Base-by-base conservation (phyloP, 2,888 invertebrate species). In the Apodemia mormo region DNA sequence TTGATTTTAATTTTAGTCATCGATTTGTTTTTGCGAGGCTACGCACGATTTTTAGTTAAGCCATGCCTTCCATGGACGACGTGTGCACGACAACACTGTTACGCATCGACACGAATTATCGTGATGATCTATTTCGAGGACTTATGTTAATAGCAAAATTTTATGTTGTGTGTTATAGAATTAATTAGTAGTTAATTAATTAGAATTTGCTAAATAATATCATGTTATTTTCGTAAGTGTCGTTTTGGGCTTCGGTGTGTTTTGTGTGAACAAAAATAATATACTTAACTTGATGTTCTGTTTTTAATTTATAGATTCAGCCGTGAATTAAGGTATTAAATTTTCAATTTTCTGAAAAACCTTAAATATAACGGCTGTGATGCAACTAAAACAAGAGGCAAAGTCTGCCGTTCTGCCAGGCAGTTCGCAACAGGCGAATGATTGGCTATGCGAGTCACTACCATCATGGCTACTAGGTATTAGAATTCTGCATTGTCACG, bases 61-160 rank as follows among this genome's bases (percentile, higher is more conserved):
- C 33, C 61, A 33, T 61, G 33, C 61, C 58, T 29, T 29, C 10
- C 30, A 33, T 61, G 33, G 9, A 33, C 33, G 33, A 37, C 30
- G 61, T 33, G 37, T 14, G 30, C 30, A 61, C 61, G 33, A 33
- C 33, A 61, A 30, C 1, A 61, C 12, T 43, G 29, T 70, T 65
- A 68, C 67, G 70, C 61, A 73, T 69, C 72, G 65, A 67, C 76
- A 76, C 76, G 76, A 76, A 73, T 75, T 77, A 76, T 76, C 76
- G 76, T 76, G 76, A 76, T 70, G 71, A 68, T 70, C 71, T 73
- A 73, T 73, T 71, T 73, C 52, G 61, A 70, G 61, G 33, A 61
- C 33, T 33, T 58, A 30, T 12, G 33, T 30, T 61, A 61, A 61
- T 61, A 61, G 14, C 61, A 61, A 12, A 33, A 61, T 37, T 33